Conservation (phyloP, 2,797 vertebrate species). For the Sebastes nivosus region DNA sequence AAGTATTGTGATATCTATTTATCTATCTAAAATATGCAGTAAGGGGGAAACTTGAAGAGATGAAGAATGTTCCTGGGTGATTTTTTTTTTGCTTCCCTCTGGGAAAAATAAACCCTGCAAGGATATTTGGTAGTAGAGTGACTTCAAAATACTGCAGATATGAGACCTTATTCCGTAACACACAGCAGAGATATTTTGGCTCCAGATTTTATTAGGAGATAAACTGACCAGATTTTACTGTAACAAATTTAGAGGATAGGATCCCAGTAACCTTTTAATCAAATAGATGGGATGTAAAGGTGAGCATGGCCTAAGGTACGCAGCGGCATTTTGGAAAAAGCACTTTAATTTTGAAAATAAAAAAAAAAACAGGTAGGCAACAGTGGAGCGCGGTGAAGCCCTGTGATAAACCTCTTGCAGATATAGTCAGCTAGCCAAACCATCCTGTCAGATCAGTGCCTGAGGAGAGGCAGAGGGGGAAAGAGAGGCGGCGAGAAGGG, state of each 20-base stretch:
- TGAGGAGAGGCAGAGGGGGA: constrained; percentile 66
- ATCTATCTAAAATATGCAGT: neutral
- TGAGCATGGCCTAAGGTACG: constrained; percentile 42
- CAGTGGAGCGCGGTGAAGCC: constrained; percentile 39
- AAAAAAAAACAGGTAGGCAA: constrained; percentile 56
- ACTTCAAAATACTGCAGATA: constrained; percentile 60
- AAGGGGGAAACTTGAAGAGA: constrained; percentile 4
- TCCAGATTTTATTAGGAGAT: constrained; percentile 72
- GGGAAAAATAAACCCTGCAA: constrained; percentile 15
- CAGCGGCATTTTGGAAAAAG: constrained; percentile 38
- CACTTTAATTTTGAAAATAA: constrained; percentile 65
- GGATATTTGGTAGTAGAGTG: constrained; percentile 36
- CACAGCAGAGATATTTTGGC: constrained; percentile 52
- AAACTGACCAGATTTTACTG: constrained; percentile 62
- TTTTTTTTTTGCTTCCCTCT: constrained; percentile 4
- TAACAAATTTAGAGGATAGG: constrained; percentile 64
- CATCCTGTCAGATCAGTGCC: constrained; percentile 76
- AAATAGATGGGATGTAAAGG: constrained; percentile 58
- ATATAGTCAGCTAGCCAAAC: constrained; percentile 76
- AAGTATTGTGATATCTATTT: neutral
- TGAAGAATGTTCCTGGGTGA: constrained; percentile 13
- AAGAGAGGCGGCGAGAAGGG: constrained; percentile 56
- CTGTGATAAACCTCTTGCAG: constrained; percentile 72
- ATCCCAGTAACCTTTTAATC: constrained; percentile 64
- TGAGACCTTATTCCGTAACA: constrained; percentile 55